Evolutionary conservation across 2,797 vertebrate genomes (phyloP).

Genomic region (Sebastes goodei): DNA sequence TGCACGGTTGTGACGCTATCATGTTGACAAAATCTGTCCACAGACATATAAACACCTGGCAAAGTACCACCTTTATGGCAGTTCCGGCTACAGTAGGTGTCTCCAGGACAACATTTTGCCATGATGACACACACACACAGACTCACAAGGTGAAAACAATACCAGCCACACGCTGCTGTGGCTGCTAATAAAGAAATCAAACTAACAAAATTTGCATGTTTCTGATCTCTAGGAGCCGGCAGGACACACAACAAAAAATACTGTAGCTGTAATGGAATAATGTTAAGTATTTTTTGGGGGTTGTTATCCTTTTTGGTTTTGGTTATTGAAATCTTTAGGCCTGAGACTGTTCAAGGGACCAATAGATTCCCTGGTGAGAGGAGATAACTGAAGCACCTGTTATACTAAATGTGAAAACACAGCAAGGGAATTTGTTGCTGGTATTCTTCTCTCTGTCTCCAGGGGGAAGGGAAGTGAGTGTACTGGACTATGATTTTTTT

Average conservation of each 20-base stretch:
- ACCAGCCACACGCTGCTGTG: too few species aligned
- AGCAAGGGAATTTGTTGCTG: slow-evolving; percentile 3
- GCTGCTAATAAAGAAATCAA: not conserved
- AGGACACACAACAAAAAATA: not conserved
- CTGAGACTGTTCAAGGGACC: not conserved
- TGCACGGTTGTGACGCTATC: not conserved
- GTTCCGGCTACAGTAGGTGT: too few species aligned
- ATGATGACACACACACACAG: too few species aligned
- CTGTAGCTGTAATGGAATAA: not conserved
- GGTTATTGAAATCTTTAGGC: not conserved
- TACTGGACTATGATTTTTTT: not conserved
- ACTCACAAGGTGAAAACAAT: too few species aligned
- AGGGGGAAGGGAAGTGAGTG: not conserved
- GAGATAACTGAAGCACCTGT: not conserved
- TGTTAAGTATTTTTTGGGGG: not conserved
- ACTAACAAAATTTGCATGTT: not conserved
- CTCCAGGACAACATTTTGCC: too few species aligned
- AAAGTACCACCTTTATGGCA: not conserved
- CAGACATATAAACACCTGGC: not conserved
- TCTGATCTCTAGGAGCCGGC: not conserved
- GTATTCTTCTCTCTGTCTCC: not conserved
- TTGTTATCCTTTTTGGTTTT: not conserved
- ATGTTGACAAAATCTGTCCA: not conserved
- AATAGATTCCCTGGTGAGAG: not conserved
- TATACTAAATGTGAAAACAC: slow-evolving; percentile 2